Evolutionary conservation across 1,140 invertebrate genomes (phyloP).

Genomic region (Lutraria rhynchaena): DNA sequence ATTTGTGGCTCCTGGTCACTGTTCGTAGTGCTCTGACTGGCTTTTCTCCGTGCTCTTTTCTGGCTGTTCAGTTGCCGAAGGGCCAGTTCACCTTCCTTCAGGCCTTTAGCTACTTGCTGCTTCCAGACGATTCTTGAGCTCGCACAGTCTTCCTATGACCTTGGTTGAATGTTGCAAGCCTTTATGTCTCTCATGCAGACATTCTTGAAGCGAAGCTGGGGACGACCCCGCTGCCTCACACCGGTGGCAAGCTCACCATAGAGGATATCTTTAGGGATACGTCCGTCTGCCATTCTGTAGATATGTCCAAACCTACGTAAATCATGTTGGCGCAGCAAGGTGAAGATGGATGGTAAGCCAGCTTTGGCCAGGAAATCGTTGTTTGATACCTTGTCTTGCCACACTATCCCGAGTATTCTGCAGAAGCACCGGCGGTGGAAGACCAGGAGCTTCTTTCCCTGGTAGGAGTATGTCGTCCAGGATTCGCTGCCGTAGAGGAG

Average conservation of each 20-base stretch:
- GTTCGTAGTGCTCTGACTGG: no score
- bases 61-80: no score
- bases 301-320: constrained; percentile 37
- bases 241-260: neutral
- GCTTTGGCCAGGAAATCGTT: constrained; percentile 2
- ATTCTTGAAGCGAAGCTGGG: constrained; percentile 3
- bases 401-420: constrained; percentile 20
- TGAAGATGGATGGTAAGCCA: constrained; percentile 6
- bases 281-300: constrained; percentile 4
- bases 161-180: no score
- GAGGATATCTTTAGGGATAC: constrained; percentile 15
- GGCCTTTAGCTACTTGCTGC: no score
- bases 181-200: constrained; percentile 18
- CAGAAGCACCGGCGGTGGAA: constrained; percentile 53
- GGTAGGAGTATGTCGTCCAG: constrained; percentile 40
- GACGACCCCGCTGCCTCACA: neutral
- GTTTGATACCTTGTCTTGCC: constrained; percentile 52
- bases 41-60: no score
- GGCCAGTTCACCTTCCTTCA: no score
- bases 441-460: constrained; percentile 41
- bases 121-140: no score
- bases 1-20: no score
- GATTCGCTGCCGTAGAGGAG: constrained; percentile 52
- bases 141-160: no score
- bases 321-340: constrained; percentile 1